phyloP scores from a whole-genome alignment of 2,113 vertebrate species.

The Cisticola juncidis region DNA sequence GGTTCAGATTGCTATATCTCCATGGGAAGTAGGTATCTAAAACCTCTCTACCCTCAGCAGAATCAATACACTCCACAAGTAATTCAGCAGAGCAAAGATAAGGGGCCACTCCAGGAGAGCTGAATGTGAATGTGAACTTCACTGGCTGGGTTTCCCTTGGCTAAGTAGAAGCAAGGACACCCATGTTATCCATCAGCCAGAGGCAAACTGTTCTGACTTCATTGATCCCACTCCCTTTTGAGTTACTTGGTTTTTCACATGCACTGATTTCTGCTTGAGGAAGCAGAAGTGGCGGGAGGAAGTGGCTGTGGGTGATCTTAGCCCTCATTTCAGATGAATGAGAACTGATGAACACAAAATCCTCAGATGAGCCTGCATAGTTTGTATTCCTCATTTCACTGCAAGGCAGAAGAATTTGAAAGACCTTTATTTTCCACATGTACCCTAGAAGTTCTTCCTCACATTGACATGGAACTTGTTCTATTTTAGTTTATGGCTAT shows the following conservation, averaged over 20 bases:
- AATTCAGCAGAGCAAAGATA: neutral
- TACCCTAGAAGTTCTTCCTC: neutral
- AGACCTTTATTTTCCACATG: neutral
- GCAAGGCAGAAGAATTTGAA: neutral
- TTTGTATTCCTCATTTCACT: neutral
- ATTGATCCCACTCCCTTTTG: neutral
- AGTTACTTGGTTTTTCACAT: neutral
- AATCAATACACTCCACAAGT: neutral
- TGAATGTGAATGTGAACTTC: neutral
- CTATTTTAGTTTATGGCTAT: neutral
- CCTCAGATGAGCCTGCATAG: neutral
- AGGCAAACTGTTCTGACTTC: neutral
- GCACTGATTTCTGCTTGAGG: neutral
- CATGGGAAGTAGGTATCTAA: neutral
- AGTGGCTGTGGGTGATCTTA: neutral
- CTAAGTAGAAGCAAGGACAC: neutral
- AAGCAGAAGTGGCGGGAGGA: neutral
- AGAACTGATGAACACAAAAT: neutral
- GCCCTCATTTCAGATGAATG: neutral
- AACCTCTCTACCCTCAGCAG: neutral
- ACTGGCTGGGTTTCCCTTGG: neutral
- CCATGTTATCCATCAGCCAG: neutral
- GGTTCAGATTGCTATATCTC: neutral
- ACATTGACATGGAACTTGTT: neutral
- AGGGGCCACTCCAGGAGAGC: neutral